Evolutionary conservation across 2,888 invertebrate species (phyloP).

Genomic region (Drosophila birchii): DNA sequence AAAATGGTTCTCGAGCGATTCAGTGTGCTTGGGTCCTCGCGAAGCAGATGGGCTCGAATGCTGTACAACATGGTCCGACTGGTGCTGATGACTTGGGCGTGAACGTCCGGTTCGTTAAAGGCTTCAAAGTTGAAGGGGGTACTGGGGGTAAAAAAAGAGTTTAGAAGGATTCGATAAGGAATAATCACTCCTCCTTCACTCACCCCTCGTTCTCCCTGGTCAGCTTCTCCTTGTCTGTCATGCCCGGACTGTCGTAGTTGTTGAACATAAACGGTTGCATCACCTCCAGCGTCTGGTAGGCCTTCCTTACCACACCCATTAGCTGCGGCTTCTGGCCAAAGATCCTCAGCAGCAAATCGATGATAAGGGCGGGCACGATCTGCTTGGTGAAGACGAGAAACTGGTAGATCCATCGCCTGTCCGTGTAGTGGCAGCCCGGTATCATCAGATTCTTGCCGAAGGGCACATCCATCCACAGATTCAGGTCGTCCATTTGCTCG

Average conservation of each 20-base stretch:
- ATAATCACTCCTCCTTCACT: not conserved
- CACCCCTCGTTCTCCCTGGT: conserved; percentile 52
- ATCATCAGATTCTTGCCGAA: conserved; percentile 61
- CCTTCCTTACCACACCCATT: conserved; percentile 66
- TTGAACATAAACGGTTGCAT: conserved; percentile 77
- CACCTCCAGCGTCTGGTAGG: conserved; percentile 59
- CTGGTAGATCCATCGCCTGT: conserved; percentile 54
- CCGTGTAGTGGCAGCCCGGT: conserved; percentile 67
- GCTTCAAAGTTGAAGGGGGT: conserved; percentile 63
- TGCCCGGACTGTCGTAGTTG: conserved; percentile 66
- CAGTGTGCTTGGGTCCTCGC: conserved; percentile 65
- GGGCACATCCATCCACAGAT: conserved; percentile 57
- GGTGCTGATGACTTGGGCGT: conserved; percentile 7
- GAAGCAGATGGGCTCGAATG: conserved; percentile 64
- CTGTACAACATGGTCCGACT: conserved; percentile 58
- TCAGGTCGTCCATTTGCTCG: conserved; percentile 45
- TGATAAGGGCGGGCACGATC: conserved; percentile 67
- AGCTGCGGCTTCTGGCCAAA: conserved; percentile 63
- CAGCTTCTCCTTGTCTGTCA: conserved; percentile 50
- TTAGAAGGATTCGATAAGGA: no score
- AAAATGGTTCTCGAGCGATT: conserved; percentile 49
- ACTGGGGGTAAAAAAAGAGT: conserved; percentile 38
- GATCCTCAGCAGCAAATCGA: conserved; percentile 60
- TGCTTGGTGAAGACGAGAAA: conserved; percentile 68
- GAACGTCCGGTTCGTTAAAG: not conserved